Percentiles rank a stretch among this genome's conserved stretches.
Conservation (phyloP, 2,113 vertebrate genomes). For the Sphyrna mokarran region DNA sequence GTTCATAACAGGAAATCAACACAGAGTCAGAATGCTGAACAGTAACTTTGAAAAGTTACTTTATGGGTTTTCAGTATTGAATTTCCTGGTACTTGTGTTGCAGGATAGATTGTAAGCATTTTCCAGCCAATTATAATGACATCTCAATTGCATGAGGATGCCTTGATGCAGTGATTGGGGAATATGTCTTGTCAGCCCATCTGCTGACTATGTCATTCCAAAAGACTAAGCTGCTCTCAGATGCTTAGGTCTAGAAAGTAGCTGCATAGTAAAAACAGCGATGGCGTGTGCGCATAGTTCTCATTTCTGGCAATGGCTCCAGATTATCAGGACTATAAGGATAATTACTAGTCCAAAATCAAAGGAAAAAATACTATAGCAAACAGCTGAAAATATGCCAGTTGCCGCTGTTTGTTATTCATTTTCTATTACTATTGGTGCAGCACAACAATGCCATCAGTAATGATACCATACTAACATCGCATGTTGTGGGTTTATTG, state of each 20-base stretch:
- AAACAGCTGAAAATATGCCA: no score
- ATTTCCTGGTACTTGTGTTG: no score
- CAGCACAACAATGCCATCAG: no score
- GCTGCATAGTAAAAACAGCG: neutral
- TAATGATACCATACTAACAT: no score
- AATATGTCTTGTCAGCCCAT: neutral
- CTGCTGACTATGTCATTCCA: neutral
- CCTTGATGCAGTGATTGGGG: neutral
- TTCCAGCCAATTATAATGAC: neutral
- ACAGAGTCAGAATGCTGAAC: neutral
- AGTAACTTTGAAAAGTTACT: neutral
- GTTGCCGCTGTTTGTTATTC: no score
- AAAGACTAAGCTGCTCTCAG: neutral
- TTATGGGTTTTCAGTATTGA: neutral
- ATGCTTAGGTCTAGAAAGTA: neutral
- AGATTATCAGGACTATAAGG: neutral
- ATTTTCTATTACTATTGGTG: no score
- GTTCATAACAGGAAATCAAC: neutral
- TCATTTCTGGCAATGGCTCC: neutral
- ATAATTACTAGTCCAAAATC: no score
- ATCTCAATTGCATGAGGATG: neutral
- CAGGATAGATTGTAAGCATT: neutral
- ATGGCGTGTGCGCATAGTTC: neutral
- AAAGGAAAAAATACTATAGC: no score
- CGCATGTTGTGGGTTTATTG: neutral